A percentile compares a stretch with the other conserved stretches of the same genome.
These are phyloP conservation scores for Sebastiscus albofasciatus DNA, from an alignment of 2,797 vertebrate genomes.

Conservation along the genomic window DNA sequence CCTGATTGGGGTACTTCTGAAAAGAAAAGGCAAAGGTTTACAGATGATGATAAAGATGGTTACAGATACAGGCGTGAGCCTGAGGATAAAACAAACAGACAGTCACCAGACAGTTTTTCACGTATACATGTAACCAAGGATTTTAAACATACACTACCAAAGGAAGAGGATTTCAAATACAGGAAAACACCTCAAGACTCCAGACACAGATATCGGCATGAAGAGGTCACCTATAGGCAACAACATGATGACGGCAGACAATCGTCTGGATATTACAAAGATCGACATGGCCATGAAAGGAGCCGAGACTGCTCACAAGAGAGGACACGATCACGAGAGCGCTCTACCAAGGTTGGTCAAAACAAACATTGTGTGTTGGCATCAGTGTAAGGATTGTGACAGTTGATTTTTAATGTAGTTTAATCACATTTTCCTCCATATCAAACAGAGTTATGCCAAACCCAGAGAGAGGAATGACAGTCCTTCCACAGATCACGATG, in stretches of 20 bases:
- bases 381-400: not conserved
- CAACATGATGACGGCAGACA: slow-evolving; percentile 38
- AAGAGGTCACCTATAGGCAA: slow-evolving; percentile 37
- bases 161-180: slow-evolving; percentile 51
- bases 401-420: not conserved
- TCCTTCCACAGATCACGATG: slow-evolving; percentile 28
- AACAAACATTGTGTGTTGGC: not conserved
- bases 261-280: slow-evolving; percentile 24
- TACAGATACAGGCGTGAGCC: slow-evolving; percentile 47
- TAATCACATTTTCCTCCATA: not conserved
- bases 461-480: slow-evolving; percentile 33
- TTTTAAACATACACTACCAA: slow-evolving; percentile 16
- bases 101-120: slow-evolving; percentile 34
- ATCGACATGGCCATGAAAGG: slow-evolving; percentile 16
- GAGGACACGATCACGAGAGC: slow-evolving; percentile 18
- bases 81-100: slow-evolving; percentile 24
- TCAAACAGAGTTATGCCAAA: slow-evolving; percentile 51
- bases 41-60: slow-evolving; percentile 16
- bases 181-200: slow-evolving; percentile 47
- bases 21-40: slow-evolving; percentile 42
- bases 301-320: slow-evolving; percentile 39
- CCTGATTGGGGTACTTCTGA: slow-evolving; percentile 42
- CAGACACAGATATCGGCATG: slow-evolving; percentile 18
- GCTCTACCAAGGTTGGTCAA: slow-evolving; percentile 35
- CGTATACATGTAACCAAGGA: slow-evolving; percentile 11